phyloP scores from a whole-genome alignment of 2,113 vertebrate genomes.

The Calyptommatus sinebrachiatus region DNA sequence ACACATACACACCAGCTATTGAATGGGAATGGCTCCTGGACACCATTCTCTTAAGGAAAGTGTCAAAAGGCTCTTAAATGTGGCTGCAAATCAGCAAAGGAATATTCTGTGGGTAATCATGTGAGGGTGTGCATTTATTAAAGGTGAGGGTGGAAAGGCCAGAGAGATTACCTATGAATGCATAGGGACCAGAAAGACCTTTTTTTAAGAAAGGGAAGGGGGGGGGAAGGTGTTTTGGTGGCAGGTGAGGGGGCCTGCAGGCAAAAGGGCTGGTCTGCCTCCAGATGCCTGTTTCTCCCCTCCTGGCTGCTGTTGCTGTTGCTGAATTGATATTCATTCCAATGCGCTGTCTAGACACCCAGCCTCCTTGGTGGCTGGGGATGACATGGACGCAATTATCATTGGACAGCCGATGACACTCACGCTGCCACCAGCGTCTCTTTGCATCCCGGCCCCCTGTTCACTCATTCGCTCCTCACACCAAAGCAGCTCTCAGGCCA shows the following conservation, averaged over 20 bases:
- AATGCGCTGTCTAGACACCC: constrained; percentile 66
- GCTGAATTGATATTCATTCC: constrained; percentile 65
- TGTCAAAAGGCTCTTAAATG: no score
- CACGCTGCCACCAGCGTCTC: constrained; percentile 11
- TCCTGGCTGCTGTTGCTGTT: constrained; percentile 13
- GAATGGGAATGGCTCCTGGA: no score
- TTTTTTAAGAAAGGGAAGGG: no score
- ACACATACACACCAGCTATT: no score
- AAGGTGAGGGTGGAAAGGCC: no score
- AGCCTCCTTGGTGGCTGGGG: constrained; percentile 42
- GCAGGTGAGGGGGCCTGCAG: neutral
- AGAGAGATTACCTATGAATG: neutral
- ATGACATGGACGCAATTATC: constrained; percentile 63
- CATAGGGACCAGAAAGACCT: no score
- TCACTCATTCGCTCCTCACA: neutral
- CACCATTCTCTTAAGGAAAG: no score
- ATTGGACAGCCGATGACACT: constrained; percentile 40
- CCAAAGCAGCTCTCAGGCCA: neutral
- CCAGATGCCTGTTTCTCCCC: constrained; percentile 17
- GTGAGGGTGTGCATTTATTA: no score
- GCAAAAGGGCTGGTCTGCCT: neutral
- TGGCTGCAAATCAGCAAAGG: no score
- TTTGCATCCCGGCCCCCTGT: neutral
- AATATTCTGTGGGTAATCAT: no score
- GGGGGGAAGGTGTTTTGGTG: no score